Percentiles rank a stretch among this genome's conserved stretches.
Evolutionary conservation across 2,113 vertebrate species (phyloP).

Genomic region (Colistium nudipinnis): DNA sequence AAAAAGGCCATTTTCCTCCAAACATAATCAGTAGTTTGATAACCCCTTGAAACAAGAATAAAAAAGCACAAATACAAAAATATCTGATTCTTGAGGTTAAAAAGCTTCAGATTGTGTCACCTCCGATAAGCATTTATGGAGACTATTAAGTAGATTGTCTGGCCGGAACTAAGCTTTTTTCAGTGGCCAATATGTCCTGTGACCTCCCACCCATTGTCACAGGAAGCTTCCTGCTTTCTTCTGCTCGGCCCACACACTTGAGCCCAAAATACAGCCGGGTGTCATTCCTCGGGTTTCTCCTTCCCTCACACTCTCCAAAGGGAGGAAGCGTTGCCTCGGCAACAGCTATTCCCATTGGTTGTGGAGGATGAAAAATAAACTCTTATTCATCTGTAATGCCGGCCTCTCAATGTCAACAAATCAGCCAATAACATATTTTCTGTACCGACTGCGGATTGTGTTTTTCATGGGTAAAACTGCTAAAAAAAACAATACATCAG

Average conservation of each 20-base stretch:
- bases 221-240: conserved; percentile 62
- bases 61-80: not conserved
- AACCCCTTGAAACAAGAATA: not conserved
- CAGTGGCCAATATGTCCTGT: conserved; percentile 46
- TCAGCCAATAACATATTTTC: conserved; percentile 49
- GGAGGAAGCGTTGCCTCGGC: conserved; percentile 67
- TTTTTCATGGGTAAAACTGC: conserved; percentile 32
- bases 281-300: conserved; percentile 62
- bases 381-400: conserved; percentile 39
- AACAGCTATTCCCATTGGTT: conserved; percentile 60
- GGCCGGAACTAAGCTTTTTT: conserved; percentile 33
- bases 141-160: conserved; percentile 17
- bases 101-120: not conserved
- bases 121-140: conserved; percentile 8
- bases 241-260: conserved; percentile 61
- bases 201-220: conserved; percentile 62
- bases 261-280: conserved; percentile 65
- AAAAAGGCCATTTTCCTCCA: no score
- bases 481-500: conserved; percentile 47
- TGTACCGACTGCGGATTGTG: conserved; percentile 37
- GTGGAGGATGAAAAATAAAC: conserved; percentile 46
- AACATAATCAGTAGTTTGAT: not conserved
- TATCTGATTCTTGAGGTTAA: not conserved
- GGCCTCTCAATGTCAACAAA: conserved; percentile 62
- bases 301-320: conserved; percentile 43